Percentiles rank a stretch among this genome's conserved stretches.
These are phyloP conservation scores for Drosophila suboccidentalis DNA, from an alignment of 2,888 invertebrate genomes.

Conservation along the genomic window DNA sequence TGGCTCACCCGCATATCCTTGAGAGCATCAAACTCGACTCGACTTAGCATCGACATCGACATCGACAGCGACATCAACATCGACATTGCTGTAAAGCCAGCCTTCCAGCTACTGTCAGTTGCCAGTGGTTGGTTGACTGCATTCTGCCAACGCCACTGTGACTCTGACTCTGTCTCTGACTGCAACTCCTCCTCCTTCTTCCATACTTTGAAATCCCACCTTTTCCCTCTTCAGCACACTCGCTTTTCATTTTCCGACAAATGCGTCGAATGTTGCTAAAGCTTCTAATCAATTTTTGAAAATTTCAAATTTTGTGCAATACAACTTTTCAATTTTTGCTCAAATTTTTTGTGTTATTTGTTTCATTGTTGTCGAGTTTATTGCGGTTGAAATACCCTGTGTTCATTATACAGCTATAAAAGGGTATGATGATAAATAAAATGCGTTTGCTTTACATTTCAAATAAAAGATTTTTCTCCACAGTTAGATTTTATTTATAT, in stretches of 20 bases:
- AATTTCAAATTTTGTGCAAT: conserved; percentile 60
- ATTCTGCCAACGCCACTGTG: conserved; percentile 5
- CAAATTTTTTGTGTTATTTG: conserved; percentile 37
- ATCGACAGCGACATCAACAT: conserved; percentile 21
- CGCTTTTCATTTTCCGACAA: conserved; percentile 15
- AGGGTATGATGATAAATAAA: neutral
- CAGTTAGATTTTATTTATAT: too few relatives aligned
- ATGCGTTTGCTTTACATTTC: neutral
- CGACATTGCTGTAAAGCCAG: conserved; percentile 51
- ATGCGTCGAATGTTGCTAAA: conserved; percentile 48
- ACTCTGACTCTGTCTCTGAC: neutral
- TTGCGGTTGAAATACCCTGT: conserved; percentile 29
- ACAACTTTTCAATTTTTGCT: conserved; percentile 54
- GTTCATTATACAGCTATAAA: neutral
- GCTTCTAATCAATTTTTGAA: conserved; percentile 80
- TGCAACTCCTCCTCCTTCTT: too few relatives aligned
- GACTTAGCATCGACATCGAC: conserved; percentile 34
- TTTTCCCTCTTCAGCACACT: neutral
- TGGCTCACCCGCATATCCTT: conserved; percentile 65
- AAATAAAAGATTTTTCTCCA: neutral
- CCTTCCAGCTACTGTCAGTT: conserved; percentile 42
- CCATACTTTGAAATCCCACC: neutral
- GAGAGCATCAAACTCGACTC: conserved; percentile 50
- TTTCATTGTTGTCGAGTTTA: conserved; percentile 29
- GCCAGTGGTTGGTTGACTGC: conserved; percentile 34